Base-by-base conservation (phyloP, 2,888 invertebrate species). In the Habrosyne pyritoides region DNA sequence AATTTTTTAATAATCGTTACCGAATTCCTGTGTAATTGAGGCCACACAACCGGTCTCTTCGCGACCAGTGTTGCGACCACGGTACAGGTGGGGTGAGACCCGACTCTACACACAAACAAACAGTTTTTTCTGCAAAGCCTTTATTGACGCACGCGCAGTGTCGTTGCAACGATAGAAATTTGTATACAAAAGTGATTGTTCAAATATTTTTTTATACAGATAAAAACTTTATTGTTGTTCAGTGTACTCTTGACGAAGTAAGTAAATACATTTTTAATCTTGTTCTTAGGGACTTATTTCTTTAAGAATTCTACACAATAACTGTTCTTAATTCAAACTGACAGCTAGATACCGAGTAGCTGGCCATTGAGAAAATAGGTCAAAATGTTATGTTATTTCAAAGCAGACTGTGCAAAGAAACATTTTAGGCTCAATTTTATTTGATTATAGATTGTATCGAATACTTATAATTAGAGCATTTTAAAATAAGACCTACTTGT, bases 81-180 rank as follows among this genome's bases (percentile, higher is more conserved):
- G 14, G 14, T 18, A 3, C n/a, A 18, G 18, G 42, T 18, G 60
- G 57, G 54, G 47, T 48, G 28, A 33, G 69, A 64, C 63, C 59
- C 60, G 63, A 55, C 61, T 59, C 57, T 57, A 63, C 49, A 51
- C 55, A 53, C 57, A 51, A 60, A 54, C 56, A 60, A 65, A 67
- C 76, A 81, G 81, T 81, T 76, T 73, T 73, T 71, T 67, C 66
- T 67, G 63, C 63, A 72, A 71, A 79, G 80, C 77, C 75, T 72
- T 60, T 61, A 61, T 21, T 61, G 64, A 69, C 73, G 79, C 81
- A 81, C 81, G 81, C 81, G 42, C 42, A 42, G 14, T 18, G 18
- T 18, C 18, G 42, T 42, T 42, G 42, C 42, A 42, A 8, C 42
- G 18, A 42, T 18, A 42, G 18, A 18, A 18, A 18, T 8, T 18